A percentile compares a stretch with the other conserved stretches of the same genome.
Evolutionary conservation across 2,888 invertebrate species (phyloP).

Genomic region (Entomobrya multifasciata): DNA sequence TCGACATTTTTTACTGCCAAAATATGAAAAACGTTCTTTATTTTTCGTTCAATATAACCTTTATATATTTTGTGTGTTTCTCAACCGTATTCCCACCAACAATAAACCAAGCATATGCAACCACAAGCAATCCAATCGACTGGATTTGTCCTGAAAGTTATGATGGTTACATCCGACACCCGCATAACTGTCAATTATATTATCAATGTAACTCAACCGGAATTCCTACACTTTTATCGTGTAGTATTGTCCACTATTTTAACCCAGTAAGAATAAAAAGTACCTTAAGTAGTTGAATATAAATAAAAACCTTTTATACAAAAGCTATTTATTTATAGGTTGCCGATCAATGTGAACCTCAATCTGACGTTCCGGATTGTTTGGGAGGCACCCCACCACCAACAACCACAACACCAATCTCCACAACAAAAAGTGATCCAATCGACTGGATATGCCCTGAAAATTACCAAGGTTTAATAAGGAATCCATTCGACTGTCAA

Average conservation of each 20-base stretch:
- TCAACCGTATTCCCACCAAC: no score
- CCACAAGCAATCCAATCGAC: constrained; percentile 38
- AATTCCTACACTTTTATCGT: constrained; percentile 57
- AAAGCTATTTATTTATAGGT: constrained; percentile 9
- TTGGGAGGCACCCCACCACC: constrained; percentile 42
- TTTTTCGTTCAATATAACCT: no score
- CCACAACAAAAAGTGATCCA: no score
- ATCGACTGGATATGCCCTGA: constrained; percentile 63
- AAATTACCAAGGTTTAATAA: constrained; percentile 31
- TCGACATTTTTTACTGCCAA: no score
- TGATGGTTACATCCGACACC: constrained; percentile 44
- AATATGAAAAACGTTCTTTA: no score
- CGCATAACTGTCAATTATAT: constrained; percentile 43
- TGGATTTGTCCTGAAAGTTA: constrained; percentile 67
- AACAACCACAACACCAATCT: neutral
- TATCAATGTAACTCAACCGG: constrained; percentile 64
- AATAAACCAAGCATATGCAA: no score
- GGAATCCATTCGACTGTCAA: constrained; percentile 52
- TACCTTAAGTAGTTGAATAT: no score
- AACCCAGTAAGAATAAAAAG: constrained; percentile 67
- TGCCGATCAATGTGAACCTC: constrained; percentile 20
- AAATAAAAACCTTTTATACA: no score
- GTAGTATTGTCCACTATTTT: constrained; percentile 35
- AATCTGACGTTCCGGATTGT: constrained; percentile 41
- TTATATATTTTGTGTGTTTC: no score